Base-by-base conservation (phyloP, 2,888 invertebrate genomes). In the Strigamia maritima region DNA sequence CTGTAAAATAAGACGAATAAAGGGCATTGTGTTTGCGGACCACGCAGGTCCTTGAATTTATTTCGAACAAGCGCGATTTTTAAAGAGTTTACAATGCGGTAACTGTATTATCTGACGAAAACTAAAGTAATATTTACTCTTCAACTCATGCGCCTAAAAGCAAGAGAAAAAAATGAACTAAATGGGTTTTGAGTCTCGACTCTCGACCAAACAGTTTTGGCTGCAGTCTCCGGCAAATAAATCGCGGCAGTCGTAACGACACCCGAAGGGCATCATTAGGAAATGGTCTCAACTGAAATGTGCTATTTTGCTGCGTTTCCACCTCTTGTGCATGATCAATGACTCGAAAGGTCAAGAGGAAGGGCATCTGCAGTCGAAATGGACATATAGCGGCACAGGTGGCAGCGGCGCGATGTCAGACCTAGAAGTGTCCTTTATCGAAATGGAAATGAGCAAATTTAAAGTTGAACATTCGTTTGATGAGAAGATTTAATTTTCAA, bases 261-360 rank as follows among this genome's bases (percentile, higher is more conserved):
- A 70, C 70, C 70, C 70, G 70, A 70, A 70, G 70, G 70, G 70
- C 70, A 70, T 70, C 70, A 70, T 70, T 70, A 70, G 70, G 70
- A 70, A 70, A 70, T 70, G 70, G 70, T 70, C 70, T 70, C 70
- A 28, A 70, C 70, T 70, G 70, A 70, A 70, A 70, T 28, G 70
- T 26, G 70, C 70, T 28, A 24, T 70, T 70, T 70, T 70, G 70
- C 70, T 2, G 28, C 70, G n/a, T 70, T 70, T 70, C 28, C 14
- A 54, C 54, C n/a, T 54, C 54, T 54, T 19, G 12, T 70, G 70
- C 70, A 70, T 70, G 70, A 70, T 70, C 70, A 70, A 70, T 70
- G 70, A 26, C 70, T 70, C 70, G 70, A 70, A n/a, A 70, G 70
- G 70, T 70, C 70, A 70, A 70, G 70, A 70, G 10, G 70, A 26